phyloP scores from a whole-genome alignment of 2,888 invertebrate genomes.

The Venusia cambrica region DNA sequence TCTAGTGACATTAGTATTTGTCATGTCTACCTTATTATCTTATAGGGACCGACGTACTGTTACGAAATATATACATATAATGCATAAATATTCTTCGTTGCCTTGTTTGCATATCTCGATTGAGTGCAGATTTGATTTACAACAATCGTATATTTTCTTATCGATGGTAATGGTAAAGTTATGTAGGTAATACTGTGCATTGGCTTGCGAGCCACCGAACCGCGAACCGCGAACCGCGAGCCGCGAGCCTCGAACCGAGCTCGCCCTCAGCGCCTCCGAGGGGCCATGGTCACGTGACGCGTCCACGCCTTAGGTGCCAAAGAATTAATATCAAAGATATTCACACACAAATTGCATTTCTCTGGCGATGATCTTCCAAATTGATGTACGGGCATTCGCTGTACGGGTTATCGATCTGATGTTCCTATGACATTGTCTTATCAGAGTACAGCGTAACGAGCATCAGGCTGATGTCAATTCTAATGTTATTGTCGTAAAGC shows the following conservation, averaged over 20 bases:
- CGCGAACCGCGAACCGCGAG: too few relatives aligned
- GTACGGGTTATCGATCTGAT: slow-evolving; percentile 79
- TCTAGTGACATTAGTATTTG: slow-evolving; percentile 69
- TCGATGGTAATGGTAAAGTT: slow-evolving; percentile 39
- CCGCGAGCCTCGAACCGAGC: too few relatives aligned
- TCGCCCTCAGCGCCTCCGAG: slow-evolving; percentile 42
- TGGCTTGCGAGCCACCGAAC: too few relatives aligned
- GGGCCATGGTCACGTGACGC: slow-evolving; percentile 35
- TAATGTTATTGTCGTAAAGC: slow-evolving; percentile 72
- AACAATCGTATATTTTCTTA: slow-evolving; percentile 40
- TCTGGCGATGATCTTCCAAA: slow-evolving; percentile 70
- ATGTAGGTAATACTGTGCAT: slow-evolving; percentile 34
- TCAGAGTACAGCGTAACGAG: slow-evolving; percentile 54
- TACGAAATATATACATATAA: slow-evolving; percentile 39
- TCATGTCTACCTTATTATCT: slow-evolving; percentile 46
- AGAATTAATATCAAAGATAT: slow-evolving; percentile 78
- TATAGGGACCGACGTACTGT: slow-evolving; percentile 59
- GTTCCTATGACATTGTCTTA: slow-evolving; percentile 72
- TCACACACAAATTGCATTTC: slow-evolving; percentile 67
- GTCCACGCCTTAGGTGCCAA: slow-evolving; percentile 72
- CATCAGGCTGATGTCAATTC: slow-evolving; percentile 72
- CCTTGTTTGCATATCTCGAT: slow-evolving; percentile 58
- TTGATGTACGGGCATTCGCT: slow-evolving; percentile 60
- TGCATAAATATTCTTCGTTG: slow-evolving; percentile 67
- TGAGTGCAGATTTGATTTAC: slow-evolving; percentile 46